Percentiles rank a stretch among this genome's conserved stretches.
Evolutionary conservation across 2,888 invertebrate species (phyloP).

Genomic region (Pristionchus maxplancki): DNA sequence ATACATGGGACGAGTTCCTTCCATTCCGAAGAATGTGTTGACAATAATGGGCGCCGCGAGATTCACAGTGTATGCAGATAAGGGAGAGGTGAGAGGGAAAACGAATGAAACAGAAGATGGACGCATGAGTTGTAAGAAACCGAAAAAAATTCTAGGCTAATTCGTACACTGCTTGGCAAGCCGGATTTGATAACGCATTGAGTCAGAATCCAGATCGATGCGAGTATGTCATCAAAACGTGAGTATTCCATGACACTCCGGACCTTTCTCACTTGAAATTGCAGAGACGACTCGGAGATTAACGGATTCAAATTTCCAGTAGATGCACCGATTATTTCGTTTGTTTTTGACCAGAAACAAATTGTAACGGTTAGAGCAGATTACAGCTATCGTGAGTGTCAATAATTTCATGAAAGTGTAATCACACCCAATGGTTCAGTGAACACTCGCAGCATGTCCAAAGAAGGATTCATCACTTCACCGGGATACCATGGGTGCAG

Average conservation of each 20-base stretch:
- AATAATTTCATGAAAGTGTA: background rate
- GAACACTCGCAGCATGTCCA: background rate
- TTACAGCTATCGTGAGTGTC: background rate
- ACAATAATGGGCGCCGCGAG: background rate
- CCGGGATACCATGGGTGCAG: background rate
- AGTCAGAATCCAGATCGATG: background rate
- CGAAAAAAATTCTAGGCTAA: background rate
- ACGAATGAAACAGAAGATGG: background rate
- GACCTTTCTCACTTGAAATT: background rate
- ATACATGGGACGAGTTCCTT: background rate
- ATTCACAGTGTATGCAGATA: background rate
- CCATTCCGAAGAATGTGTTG: background rate
- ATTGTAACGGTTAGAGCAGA: background rate
- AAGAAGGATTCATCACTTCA: background rate
- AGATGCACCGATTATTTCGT: background rate
- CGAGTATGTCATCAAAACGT: background rate
- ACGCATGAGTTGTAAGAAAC: background rate
- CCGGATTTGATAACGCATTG: background rate
- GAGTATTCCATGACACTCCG: background rate
- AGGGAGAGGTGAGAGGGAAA: background rate
- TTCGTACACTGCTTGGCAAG: background rate
- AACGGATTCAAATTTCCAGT: background rate
- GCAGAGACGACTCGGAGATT: background rate
- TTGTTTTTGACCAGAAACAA: background rate
- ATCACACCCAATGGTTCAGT: background rate